phyloP scores from a whole-genome alignment of 2,797 vertebrate genomes.

The Phylloscopus collybita region DNA sequence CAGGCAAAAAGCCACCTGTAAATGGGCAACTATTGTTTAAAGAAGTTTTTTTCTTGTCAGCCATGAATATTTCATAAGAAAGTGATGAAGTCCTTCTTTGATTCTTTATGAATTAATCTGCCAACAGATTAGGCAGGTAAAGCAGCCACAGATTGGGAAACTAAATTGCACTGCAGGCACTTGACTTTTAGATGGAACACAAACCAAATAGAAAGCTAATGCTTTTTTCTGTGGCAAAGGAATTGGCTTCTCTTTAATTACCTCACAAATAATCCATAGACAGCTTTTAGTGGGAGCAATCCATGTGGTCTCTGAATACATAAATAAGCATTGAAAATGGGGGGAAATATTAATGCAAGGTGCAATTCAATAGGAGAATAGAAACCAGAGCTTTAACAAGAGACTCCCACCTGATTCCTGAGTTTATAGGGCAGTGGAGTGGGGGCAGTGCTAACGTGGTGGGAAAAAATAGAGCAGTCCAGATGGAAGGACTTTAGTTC shows the following conservation, averaged over 20 bases:
- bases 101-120: slow-evolving; percentile 42
- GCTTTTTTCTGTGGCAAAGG: slow-evolving; percentile 7
- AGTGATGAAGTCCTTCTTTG: slow-evolving; percentile 1
- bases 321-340: not conserved
- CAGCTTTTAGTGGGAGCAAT: slow-evolving; percentile 40
- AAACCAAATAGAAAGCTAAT: slow-evolving; percentile 47
- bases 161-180: slow-evolving; percentile 6
- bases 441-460: not conserved
- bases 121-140: slow-evolving; percentile 44
- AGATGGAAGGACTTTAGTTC: not conserved
- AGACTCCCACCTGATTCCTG: not conserved
- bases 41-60: not conserved
- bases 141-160: slow-evolving; percentile 17
- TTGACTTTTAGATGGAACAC: slow-evolving; percentile 20
- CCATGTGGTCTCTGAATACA: not conserved
- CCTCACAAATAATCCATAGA: slow-evolving; percentile 55
- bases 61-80: slow-evolving; percentile 37
- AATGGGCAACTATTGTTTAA: slow-evolving; percentile 17
- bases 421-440: not conserved
- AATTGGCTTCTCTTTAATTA: slow-evolving; percentile 53
- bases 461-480: not conserved
- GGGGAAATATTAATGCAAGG: not conserved
- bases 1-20: slow-evolving; percentile 4
- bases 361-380: not conserved
- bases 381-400: not conserved